Percentiles rank a stretch among this genome's conserved stretches.
phyloP scores from a whole-genome alignment of 2,888 invertebrate species.

The Elysia crispata region DNA sequence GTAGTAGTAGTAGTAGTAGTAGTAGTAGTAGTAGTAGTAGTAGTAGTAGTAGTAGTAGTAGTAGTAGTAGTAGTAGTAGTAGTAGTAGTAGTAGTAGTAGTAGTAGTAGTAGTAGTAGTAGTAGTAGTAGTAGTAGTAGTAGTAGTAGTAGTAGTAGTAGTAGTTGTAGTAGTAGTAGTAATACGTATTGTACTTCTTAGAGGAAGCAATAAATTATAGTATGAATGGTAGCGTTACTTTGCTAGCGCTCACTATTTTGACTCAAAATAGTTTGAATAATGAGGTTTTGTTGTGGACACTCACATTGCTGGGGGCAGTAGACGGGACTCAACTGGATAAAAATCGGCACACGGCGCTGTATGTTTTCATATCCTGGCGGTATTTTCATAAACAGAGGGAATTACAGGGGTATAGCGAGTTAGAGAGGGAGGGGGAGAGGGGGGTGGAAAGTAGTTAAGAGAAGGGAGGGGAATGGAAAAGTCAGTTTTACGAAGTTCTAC shows the following conservation, averaged over 20 bases:
- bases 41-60: constrained; percentile 38
- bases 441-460: too few relatives aligned
- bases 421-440: neutral
- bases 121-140: constrained; percentile 27
- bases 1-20: constrained; percentile 43
- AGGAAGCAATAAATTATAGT: neutral
- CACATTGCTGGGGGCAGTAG: too few relatives aligned
- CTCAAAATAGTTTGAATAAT: neutral
- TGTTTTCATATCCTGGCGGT: too few relatives aligned
- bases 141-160: constrained; percentile 34
- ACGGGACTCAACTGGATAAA: too few relatives aligned
- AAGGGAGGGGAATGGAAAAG: neutral
- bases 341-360: too few relatives aligned
- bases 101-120: constrained; percentile 30
- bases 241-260: too few relatives aligned
- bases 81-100: constrained; percentile 44
- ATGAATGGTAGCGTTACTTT: neutral
- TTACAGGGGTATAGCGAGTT: too few relatives aligned
- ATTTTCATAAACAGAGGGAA: too few relatives aligned
- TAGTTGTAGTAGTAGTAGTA: neutral
- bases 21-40: constrained; percentile 41
- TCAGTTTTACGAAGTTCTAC: too few relatives aligned
- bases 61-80: constrained; percentile 41
- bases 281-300: neutral
- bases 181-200: neutral